A percentile compares a stretch with the other conserved stretches of the same genome.
These are phyloP conservation scores for Dendronephthya gigantea DNA, from an alignment of 64 coral and sea anemone species.

Conservation along the genomic window DNA sequence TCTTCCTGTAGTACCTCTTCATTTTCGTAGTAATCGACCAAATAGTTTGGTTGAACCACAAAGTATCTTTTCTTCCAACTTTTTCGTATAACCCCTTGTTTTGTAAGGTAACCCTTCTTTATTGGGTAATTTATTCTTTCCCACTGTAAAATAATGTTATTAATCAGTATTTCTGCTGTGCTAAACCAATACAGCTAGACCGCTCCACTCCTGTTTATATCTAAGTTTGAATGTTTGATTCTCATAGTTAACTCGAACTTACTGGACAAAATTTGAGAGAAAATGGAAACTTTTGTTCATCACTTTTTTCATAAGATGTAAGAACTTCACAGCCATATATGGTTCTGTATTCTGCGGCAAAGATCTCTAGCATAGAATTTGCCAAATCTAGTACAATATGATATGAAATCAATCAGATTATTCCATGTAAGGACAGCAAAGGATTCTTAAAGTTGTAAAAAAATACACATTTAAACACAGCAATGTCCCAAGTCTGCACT, in stretches of 20 bases:
- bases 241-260: neutral
- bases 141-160: slow-evolving; percentile 29
- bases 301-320: neutral
- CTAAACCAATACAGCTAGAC: no score
- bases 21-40: slow-evolving; percentile 77
- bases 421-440: no score
- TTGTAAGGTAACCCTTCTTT: slow-evolving; percentile 67
- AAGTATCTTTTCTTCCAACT: slow-evolving; percentile 92
- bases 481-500: no score
- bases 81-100: slow-evolving; percentile 71
- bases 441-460: no score
- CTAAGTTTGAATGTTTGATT: neutral
- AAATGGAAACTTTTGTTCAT: neutral
- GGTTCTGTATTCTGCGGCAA: neutral
- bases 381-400: neutral
- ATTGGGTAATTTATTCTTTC: slow-evolving; percentile 59
- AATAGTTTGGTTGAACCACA: slow-evolving; percentile 71
- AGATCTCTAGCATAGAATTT: neutral
- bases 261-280: slow-evolving; percentile 13
- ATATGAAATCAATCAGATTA: no score
- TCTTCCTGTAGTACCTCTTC: slow-evolving; percentile 59
- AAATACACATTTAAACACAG: no score
- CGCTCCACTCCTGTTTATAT: neutral
- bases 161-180: no score
- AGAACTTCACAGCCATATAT: neutral